Evolutionary conservation across 2,113 vertebrate genomes (phyloP).

Genomic region (Electrona antarctica): DNA sequence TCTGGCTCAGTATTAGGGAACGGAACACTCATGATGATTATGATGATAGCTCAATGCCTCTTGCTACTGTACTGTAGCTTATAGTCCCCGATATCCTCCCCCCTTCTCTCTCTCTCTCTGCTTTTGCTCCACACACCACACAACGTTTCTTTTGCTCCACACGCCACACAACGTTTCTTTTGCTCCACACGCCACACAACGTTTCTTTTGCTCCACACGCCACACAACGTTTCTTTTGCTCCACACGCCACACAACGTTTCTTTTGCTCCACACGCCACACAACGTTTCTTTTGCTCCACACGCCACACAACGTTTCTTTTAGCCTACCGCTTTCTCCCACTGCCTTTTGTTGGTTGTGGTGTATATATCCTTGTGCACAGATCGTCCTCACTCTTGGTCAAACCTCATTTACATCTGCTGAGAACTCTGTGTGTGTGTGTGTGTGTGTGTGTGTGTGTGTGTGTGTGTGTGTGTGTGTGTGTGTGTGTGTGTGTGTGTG

Average conservation of each 20-base stretch:
- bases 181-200: not conserved
- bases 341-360: not conserved
- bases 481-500: not conserved
- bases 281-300: not conserved
- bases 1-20: constrained; percentile 82
- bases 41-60: constrained; percentile 33
- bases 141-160: too few relatives aligned
- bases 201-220: not conserved
- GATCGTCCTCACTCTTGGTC: not conserved
- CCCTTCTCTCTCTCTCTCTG: not conserved
- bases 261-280: constrained; percentile 4
- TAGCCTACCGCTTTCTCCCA: not conserved
- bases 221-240: not conserved
- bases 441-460: not conserved
- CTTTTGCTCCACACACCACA: not conserved
- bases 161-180: constrained; percentile 1
- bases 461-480: constrained; percentile 7
- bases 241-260: not conserved
- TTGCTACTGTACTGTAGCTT: constrained; percentile 26
- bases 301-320: constrained; percentile 1
- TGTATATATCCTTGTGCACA: not conserved
- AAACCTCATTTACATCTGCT: constrained; percentile 1
- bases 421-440: not conserved
- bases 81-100: not conserved
- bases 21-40: constrained; percentile 38